Conservation (phyloP, 2,797 vertebrate species). For the Lutjanus campechanus region DNA sequence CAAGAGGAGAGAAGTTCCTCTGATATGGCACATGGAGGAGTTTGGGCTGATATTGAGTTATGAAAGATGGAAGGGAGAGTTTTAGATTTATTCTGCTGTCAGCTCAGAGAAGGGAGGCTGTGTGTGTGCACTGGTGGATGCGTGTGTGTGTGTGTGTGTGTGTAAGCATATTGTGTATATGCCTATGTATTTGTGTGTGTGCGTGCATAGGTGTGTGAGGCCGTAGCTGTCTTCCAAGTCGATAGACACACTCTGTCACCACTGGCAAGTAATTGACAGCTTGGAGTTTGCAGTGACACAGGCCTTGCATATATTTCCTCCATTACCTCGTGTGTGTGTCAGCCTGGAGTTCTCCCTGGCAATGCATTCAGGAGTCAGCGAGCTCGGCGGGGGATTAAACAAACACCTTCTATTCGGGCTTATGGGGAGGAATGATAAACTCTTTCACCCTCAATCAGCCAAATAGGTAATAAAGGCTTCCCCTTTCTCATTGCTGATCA, state of each 20-base stretch:
- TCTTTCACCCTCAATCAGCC: slow-evolving; percentile 62
- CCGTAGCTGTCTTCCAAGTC: slow-evolving; percentile 77
- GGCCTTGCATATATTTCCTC: slow-evolving; percentile 82
- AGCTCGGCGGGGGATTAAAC: slow-evolving; percentile 76
- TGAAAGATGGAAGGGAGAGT: slow-evolving; percentile 64
- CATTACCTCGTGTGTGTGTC: slow-evolving; percentile 70
- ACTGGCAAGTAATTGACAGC: slow-evolving; percentile 83
- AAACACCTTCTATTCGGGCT: slow-evolving; percentile 71
- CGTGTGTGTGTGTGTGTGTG: slow-evolving; percentile 4
- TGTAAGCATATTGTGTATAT: slow-evolving; percentile 35
- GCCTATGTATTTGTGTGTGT: slow-evolving; percentile 27
- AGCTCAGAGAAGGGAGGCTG: slow-evolving; percentile 48
- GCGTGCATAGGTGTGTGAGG: slow-evolving; percentile 50
- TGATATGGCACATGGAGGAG: slow-evolving; percentile 61
- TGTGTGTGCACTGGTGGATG: not conserved
- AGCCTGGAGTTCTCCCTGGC: slow-evolving; percentile 62
- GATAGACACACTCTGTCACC: slow-evolving; percentile 80
- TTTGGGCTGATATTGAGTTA: slow-evolving; percentile 69
- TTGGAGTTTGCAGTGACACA: slow-evolving; percentile 80
- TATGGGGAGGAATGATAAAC: slow-evolving; percentile 67
- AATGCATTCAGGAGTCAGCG: slow-evolving; percentile 67
- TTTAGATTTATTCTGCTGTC: slow-evolving; percentile 82
- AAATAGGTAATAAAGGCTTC: slow-evolving; percentile 61
- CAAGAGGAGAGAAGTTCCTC: slow-evolving; percentile 46
- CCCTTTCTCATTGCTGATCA: slow-evolving; percentile 43